Evolutionary conservation across 2,797 vertebrate species (phyloP).

Genomic region (Pygocentrus nattereri): DNA sequence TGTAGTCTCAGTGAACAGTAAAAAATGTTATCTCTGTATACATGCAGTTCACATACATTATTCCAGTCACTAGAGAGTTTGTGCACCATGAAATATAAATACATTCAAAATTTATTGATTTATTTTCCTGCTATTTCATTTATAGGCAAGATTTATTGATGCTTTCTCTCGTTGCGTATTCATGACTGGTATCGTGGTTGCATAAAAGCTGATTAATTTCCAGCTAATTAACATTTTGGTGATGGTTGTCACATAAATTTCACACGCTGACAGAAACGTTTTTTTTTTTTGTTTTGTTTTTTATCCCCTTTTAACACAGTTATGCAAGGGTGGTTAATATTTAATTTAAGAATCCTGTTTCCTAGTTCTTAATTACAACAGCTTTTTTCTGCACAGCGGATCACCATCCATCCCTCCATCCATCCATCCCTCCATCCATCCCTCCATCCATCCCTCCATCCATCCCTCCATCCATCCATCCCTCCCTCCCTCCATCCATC

Average conservation of each 20-base stretch:
- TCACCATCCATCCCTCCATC: background rate
- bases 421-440: background rate
- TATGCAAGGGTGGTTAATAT: background rate
- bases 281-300: no score
- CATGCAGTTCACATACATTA: background rate
- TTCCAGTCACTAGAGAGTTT: background rate
- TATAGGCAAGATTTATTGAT: conserved; percentile 5
- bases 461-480: no score
- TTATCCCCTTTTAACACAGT: conserved; percentile 10
- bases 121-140: background rate
- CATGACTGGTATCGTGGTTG: conserved; percentile 15
- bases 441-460: no score
- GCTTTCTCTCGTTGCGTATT: conserved; percentile 21
- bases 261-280: background rate
- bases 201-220: conserved; percentile 32
- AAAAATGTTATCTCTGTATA: background rate
- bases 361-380: background rate
- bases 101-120: background rate
- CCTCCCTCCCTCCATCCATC: no score
- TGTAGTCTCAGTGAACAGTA: background rate
- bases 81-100: background rate
- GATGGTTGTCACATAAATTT: conserved; percentile 41
- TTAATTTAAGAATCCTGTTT: background rate
- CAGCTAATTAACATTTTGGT: conserved; percentile 31
- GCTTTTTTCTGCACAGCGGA: background rate